Base-by-base conservation (phyloP, 2,113 vertebrate genomes). In the Gavia stellata region DNA sequence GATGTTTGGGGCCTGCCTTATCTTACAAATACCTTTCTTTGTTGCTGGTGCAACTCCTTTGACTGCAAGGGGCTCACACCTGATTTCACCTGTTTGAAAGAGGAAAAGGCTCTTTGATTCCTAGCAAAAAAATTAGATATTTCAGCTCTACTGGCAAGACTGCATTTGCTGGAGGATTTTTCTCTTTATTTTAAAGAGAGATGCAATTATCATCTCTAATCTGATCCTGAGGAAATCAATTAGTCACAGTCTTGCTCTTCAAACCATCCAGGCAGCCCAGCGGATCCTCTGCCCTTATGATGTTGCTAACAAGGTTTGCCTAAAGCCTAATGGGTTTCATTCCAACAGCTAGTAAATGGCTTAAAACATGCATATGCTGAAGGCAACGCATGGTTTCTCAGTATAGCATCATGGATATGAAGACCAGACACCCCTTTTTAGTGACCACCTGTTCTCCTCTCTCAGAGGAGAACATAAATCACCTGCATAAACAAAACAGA, bases 211-310 rank as follows among this genome's bases (percentile, higher is more conserved):
- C n/a, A 70, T 73, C 75, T 90, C 77, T 72, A 80, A 77, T 70
- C n/a, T 72, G 88, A 90, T 94, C 86, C 94, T 7, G 1, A 86
- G 56, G 88, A 97, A 91, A 96, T 75, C 65, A 49, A 29, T 95
- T 89, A 84, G 88, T 91, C 58, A 96, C 70, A 92, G 65, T n/a
- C 36, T 70, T 26, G 18, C 12, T 68, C 50, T 75, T 80, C 56
- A 45, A 80, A 59, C 47, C 83, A 82, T 81, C 34, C 42, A 26
- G 72, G 49, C 62, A 94, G 53, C 91, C 88, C 59, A 44, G 25
- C 4, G 8, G 49, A 95, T 62, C 44, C n/a, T 84, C 82, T 56
- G 34, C 55, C 47, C 78, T 88, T 58, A 42, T 31, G 44, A 45
- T 55, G 66, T 66, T 75, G 52, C 83, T 93, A 45, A 42, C 63